Evolutionary conservation across 2,797 vertebrate genomes (phyloP).

Genomic region (Yasuhikotakia modesta): DNA sequence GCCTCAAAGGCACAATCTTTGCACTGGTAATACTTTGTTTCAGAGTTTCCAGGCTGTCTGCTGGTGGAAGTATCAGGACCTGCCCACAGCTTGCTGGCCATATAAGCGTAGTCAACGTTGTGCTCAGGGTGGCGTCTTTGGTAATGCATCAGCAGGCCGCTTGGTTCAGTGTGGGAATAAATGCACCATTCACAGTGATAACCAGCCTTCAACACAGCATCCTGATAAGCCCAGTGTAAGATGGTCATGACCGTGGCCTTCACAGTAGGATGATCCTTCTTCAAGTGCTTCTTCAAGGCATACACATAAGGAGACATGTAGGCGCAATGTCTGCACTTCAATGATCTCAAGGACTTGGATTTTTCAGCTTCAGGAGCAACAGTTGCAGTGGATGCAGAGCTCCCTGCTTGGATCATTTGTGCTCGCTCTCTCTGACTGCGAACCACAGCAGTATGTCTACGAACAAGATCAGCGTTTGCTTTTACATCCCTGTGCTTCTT

Average conservation of each 20-base stretch:
- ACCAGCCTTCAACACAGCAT: constrained; percentile 92
- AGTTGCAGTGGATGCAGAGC: constrained; percentile 65
- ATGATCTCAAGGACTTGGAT: constrained; percentile 82
- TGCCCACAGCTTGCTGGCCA: constrained; percentile 98
- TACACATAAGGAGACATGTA: constrained; percentile 96
- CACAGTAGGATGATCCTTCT: constrained; percentile 94
- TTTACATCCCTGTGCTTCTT: constrained; percentile 97
- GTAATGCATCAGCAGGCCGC: constrained; percentile 95
- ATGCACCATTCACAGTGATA: constrained; percentile 99
- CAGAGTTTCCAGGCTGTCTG: constrained; percentile 80
- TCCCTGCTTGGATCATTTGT: constrained; percentile 84
- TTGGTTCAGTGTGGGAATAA: constrained; percentile 93
- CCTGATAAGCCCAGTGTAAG: constrained; percentile 95
- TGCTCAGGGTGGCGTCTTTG: constrained; percentile 98
- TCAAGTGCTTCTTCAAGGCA: constrained; percentile 95
- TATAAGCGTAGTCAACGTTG: constrained; percentile 96
- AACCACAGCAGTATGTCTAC: constrained; percentile 95
- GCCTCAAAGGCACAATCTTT: constrained; percentile 97
- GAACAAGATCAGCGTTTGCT: constrained; percentile 93
- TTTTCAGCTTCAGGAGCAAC: constrained; percentile 79
- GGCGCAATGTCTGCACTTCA: constrained; percentile 93
- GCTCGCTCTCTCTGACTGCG: constrained; percentile 91
- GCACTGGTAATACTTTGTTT: constrained; percentile 93
- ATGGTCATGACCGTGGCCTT: constrained; percentile 97
- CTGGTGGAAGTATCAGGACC: constrained; percentile 85